Evolutionary conservation across 2,888 invertebrate species (phyloP), one percentile per base, ranked within the genome.

Genomic region (Cantharis rustica): DNA sequence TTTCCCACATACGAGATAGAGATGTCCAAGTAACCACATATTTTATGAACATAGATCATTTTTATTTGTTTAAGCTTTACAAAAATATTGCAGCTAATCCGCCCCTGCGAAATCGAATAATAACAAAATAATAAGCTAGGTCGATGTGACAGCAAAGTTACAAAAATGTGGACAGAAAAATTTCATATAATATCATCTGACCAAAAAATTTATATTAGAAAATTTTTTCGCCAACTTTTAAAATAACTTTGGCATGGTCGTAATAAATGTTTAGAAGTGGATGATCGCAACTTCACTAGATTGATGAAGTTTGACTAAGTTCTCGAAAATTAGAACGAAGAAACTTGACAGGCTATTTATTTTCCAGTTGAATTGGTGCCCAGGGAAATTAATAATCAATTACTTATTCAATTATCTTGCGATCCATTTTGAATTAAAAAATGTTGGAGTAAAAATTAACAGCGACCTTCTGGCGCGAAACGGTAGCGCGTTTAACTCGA

Each of bases 251-350:
- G 72, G 61, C 47, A 69, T 69, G 72, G 26, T 66, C 10, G 69
- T 62, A 72, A 72, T 71, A 75, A 72, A 89, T 91, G 98, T 82
- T 90, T 98, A 83, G 92, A 98, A 81, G 98, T 15, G 89, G 95
- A 98, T 83, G 98, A 98, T 91, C 98, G 98, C 90, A 98, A 61
- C 31, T 17, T 79, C 98, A 26, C n/a, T 16, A 76, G 71, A 78
- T 78, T 68, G 73, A 74, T 73, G 75, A 76, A 78, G 78, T 77
- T 79, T 80, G 79, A 79, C 79, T 76, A 75, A 79, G 76, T 81
- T 81, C 74, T 71, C 61, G 71, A 75, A 78, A 79, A 77, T 77
- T 75, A 73, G 75, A 68, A 20, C 69, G 73, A 71, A 75, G 61
- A 62, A 73, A 27, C 72, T 75, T 79, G 80, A 79, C 81, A 80